Base-by-base conservation (phyloP, 2,888 invertebrate genomes). In the Lasioglossum lativentre region DNA sequence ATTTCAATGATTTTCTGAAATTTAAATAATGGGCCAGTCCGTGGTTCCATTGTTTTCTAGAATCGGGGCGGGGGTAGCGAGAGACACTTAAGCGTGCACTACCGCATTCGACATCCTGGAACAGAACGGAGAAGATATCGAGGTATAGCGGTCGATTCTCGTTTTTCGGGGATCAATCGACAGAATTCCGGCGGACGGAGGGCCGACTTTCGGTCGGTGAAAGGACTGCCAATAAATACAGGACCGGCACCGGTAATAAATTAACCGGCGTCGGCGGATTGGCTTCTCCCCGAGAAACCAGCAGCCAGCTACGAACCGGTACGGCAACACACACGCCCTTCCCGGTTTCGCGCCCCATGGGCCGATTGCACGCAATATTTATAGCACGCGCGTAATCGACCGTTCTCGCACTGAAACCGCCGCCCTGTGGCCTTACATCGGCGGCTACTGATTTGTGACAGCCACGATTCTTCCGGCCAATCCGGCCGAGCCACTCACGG, bases 321-420 rank as follows among this genome's bases (percentile, higher is more conserved):
- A 30, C 68, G 75, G 77, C 70, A 84, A 78, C 79, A 72, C 79
- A 72, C 86, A 75, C 86, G 88, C 83, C 88, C 89, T 83, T 86
- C 86, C 88, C 88, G 79, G 85, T 90, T 89, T 90, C 87, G 86
- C 90, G 85, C 83, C 86, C 83, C 88, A 78, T 70, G 75, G 85
- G 78, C 85, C 88, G 88, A 91, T 91, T 90, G 90, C 90, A 88
- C 90, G 90, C 88, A 89, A 91, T 91, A 91, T 91, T 91, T 91
- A 90, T 91, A 86, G 90, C 90, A 72, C 77, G 85, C 88, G 89
- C 89, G 90, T 91, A 91, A 91, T 91, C 91, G 90, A 90, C 78
- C 91, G 89, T 90, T 90, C 89, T 84, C 87, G 75, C 82, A 83
- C 79, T 74, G 56, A 83, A 86, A 87, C 88, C 82, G 78, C 73